Base-by-base conservation (phyloP, 2,797 vertebrate species). In the Enteromius thamalakanensis region DNA sequence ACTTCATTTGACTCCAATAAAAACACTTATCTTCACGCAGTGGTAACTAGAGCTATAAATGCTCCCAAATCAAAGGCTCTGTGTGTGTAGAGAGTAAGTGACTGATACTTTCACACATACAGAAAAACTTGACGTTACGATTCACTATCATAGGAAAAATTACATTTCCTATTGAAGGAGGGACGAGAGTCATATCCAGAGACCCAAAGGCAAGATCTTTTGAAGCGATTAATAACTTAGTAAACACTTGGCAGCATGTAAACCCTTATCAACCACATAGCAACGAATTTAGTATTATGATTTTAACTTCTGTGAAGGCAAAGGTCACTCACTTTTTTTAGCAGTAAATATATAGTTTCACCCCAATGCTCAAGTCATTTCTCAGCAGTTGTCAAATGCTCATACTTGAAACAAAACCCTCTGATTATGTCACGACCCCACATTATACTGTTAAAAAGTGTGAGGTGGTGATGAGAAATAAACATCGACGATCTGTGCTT, bases 401-500 rank as follows among this genome's bases (percentile, higher is more conserved):
- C 7, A 49, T 32, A 47, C 26, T 7, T 62, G 2, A 45, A 15
- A 53, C 12, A n/a, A 21, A 51, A 45, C 14, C 40, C 10, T 8
- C 37, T 8, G 7, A 45, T 12, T 15, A 10, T 42, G 19, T 74
- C 19, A 47, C 68, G 29, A 69, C 37, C 1, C 19, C 29, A 40
- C 55, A 6, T 8, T 60, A 64, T 8, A 34, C 23, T 77, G 49
- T 65, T 14, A 51, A 71, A 67, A 42, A 5, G 37, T 72, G 53
- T 64, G 68, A 72, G 79, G 53, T 51, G 83, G 64, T 37, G 37
- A 40, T 26, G 19, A 47, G 40, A 14, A 67, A 72, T 80, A 47
- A 86, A 70, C 65, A 67, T 21, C 67, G 32, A 53, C 53, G 42
- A 72, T 49, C 80, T 76, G 85, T 81, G 68, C 79, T 88, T 60